phyloP scores from a whole-genome alignment of 2,113 vertebrate genomes.

The Lepus timidus region DNA sequence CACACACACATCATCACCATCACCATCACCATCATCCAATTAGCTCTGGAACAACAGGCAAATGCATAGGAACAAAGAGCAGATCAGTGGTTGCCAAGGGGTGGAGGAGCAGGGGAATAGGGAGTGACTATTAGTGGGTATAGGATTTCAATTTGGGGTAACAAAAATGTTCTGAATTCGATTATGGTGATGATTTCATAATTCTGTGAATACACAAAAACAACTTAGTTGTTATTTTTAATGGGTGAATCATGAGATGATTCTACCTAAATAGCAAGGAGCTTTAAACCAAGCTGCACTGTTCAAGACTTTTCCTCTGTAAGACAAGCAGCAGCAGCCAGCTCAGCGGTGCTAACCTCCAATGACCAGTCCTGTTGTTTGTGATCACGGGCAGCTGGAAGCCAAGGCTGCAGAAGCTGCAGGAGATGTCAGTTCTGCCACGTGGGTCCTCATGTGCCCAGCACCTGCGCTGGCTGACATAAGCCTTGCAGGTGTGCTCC shows the following conservation, averaged over 20 bases:
- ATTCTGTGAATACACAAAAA: not conserved
- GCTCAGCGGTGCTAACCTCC: not conserved
- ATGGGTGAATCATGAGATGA: not conserved
- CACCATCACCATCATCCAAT: not conserved
- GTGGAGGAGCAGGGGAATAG: not conserved
- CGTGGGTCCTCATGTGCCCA: not conserved
- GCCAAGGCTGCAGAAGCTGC: conserved; percentile 18
- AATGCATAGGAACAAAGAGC: not conserved
- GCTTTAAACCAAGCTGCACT: conserved; percentile 52
- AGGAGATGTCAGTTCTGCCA: conserved; percentile 68
- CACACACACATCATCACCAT: too few relatives aligned
- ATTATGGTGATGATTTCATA: not conserved
- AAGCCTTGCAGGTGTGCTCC: conserved; percentile 35
- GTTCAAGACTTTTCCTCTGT: conserved; percentile 59
- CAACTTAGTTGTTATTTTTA: not conserved
- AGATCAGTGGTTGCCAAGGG: not conserved
- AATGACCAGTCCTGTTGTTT: conserved; percentile 37
- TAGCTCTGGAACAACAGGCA: conserved; percentile 20
- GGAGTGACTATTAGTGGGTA: not conserved
- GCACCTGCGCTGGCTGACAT: not conserved
- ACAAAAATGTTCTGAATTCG: conserved; percentile 43
- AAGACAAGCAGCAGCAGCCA: conserved; percentile 58
- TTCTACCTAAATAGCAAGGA: not conserved
- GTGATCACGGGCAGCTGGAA: conserved; percentile 53
- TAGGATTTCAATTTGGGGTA: not conserved